Evolutionary conservation across 1,140 invertebrate species (phyloP), one percentile per base, ranked within the genome.

Genomic region (Bombus cullumanus): DNA sequence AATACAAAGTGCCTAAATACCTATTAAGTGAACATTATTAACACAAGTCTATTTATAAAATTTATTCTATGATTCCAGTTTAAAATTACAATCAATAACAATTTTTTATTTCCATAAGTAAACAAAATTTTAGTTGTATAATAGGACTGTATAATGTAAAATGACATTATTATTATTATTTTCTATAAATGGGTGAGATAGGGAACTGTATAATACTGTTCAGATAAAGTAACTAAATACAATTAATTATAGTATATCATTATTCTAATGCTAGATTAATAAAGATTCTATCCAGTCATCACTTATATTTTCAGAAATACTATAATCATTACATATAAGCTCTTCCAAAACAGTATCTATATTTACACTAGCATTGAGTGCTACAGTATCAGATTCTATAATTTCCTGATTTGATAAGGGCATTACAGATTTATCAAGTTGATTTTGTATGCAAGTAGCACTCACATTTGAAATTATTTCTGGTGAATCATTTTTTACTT

Each of bases 241-340:
- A 53, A 53, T 53, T 22, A 53, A 53, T 22, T 53, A 53, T 53
- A 53, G 5, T 47, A 73, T 1, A 22, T 39, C 31, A 72, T 57
- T 62, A 34, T 28, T 15, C 18, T 13, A 74, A 74, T 41, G 1
- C 39, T 71, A 83, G 2, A 0, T 57, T 2, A 86, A 66, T 25
- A 87, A 4, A 66, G 86, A 84, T 79, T 74, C 9, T 84, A 87
- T 25, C 86, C 86, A 87, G 3, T 84, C 82, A 37, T 87, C 86
- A 28, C 28, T 86, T 57, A 74, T 59, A 59, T 84, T 59, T 68
- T 66, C 59, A 31, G 75, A 68, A 57, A n/a, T 31, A n/a, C 13
- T 62, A 47, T 53, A 66, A 74, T 74, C 22, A 47, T 64, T 74
- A 43, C 18, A 59, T 43, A 87, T 28, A 68, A 80, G 31, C 3